These are phyloP conservation scores for Malthinus seriepunctatus DNA, from an alignment of 2,888 invertebrate species.

Conservation along the genomic window DNA sequence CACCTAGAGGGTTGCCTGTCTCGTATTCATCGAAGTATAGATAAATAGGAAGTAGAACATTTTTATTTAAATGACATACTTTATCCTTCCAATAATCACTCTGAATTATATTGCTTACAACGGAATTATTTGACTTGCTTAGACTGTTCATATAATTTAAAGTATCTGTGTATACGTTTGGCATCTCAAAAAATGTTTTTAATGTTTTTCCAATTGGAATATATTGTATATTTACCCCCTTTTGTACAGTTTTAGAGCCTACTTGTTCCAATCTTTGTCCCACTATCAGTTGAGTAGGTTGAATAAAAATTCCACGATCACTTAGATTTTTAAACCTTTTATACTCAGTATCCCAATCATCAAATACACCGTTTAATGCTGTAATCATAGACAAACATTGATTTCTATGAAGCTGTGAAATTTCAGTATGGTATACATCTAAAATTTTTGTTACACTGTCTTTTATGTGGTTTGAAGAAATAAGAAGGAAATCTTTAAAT, in stretches of 20 bases:
- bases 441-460: neutral
- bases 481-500: neutral
- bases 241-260: neutral
- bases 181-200: neutral
- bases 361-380: neutral
- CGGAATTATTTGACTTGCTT: neutral
- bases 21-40: no score
- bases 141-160: neutral
- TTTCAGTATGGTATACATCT: neutral
- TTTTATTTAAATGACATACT: neutral
- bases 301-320: neutral
- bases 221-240: neutral
- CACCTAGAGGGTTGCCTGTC: no score
- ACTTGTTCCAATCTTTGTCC: neutral
- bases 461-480: neutral
- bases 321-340: neutral
- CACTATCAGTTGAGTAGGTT: neutral
- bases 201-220: neutral
- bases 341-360: neutral
- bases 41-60: neutral
- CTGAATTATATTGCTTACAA: neutral
- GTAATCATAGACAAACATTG: neutral
- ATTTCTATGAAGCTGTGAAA: neutral
- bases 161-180: neutral
- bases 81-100: neutral